Base-by-base conservation (phyloP, 2,797 vertebrate species). In the Danio tinwini region DNA sequence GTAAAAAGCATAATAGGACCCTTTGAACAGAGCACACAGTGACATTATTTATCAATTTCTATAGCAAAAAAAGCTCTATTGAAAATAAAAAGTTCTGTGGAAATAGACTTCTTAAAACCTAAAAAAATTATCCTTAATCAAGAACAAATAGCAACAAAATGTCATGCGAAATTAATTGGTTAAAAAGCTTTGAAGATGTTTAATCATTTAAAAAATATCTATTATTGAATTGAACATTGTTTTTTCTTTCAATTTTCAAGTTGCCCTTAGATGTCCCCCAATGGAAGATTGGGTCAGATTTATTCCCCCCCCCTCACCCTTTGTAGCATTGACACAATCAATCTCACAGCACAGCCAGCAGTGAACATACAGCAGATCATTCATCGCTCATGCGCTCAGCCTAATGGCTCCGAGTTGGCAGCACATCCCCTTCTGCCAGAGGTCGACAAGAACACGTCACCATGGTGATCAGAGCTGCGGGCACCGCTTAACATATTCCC, bases 331-430 rank as follows among this genome's bases (percentile, higher is more conserved):
- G 14, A 7, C 50, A 45, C 63, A 29, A 64, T 65, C 50, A 44
- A 7, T 56, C 62, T 29, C 61, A 3, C 49, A 42, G 7, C 61
- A 76, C 37, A 44, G 49, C 40, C 29, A 29, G 29, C 49, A 4
- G 55, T 19, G 42, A 19, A 49, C 11, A 49, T 17, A 19, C 52
- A 68, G 50, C 37, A 21, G 39, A n/a, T 8, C 13, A 56, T 76
- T 37, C 44, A 37, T 42, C 42, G 5, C 39, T 39, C 56, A 67
- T 67, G 42, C 37, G 19, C 29, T 67, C 3, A 6, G 17, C 44
- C 75, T 73, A 45, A 72, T 70, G 47, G 59, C 53, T 56, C 13
- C 19, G 19, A 63, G 44, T 47, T 73, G 61, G 49, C 74, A 64
- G 45, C 5, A 55, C 47, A 61, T 56, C 39, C 13, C 39, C 59